Percentiles rank a stretch among this genome's conserved stretches.
Evolutionary conservation across 2,797 vertebrate species (phyloP).

Genomic region (Propithecus deckenii): DNA sequence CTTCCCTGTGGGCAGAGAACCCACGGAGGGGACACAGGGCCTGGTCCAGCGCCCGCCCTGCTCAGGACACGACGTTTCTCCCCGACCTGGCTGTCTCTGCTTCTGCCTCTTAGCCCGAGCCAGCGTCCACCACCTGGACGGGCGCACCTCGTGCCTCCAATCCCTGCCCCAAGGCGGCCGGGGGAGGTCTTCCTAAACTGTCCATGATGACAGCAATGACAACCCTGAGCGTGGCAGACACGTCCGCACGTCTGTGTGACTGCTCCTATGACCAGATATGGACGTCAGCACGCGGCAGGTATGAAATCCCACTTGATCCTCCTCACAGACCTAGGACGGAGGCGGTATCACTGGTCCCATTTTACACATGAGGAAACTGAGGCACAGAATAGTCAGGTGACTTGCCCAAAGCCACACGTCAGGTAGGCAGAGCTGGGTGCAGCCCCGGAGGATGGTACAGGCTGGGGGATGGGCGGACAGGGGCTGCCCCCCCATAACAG

Average conservation of each 20-base stretch:
- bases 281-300: rapidly evolving
- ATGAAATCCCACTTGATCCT: neutral
- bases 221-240: rapidly evolving
- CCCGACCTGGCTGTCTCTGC: rapidly evolving
- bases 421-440: rapidly evolving
- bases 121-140: rapidly evolving
- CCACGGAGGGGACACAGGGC: neutral
- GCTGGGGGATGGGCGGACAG: neutral
- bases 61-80: rapidly evolving
- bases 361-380: rapidly evolving
- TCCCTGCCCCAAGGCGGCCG: rapidly evolving
- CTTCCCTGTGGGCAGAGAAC: rapidly evolving
- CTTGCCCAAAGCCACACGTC: neutral
- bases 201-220: rapidly evolving
- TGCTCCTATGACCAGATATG: rapidly evolving
- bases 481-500: neutral
- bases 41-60: neutral
- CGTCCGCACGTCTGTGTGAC: rapidly evolving
- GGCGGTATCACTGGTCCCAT: rapidly evolving
- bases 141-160: rapidly evolving
- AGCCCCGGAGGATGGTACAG: rapidly evolving
- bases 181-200: too few species aligned
- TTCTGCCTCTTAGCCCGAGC: neutral
- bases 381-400: rapidly evolving
- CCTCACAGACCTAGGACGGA: rapidly evolving